Evolutionary conservation across 2,888 invertebrate genomes (phyloP).

Genomic region (Orthonevra nobilis): DNA sequence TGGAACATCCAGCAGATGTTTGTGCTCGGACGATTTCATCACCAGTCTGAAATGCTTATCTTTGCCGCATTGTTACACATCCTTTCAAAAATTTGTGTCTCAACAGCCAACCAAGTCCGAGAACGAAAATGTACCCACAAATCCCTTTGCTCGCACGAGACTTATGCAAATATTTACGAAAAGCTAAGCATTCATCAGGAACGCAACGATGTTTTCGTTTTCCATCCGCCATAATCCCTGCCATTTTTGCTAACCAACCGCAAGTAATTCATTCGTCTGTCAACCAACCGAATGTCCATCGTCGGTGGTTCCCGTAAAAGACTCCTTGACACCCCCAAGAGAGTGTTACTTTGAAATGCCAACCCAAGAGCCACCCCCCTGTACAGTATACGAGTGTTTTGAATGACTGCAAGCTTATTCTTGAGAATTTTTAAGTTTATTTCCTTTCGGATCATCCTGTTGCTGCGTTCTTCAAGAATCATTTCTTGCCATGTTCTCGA

Average conservation of each 20-base stretch:
- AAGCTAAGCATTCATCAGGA: slow-evolving; percentile 58
- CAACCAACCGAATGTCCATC: slow-evolving; percentile 17
- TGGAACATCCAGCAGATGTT: too few relatives aligned
- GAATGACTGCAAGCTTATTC: slow-evolving; percentile 5
- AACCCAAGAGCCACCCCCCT: slow-evolving; percentile 23
- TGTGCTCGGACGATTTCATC: too few relatives aligned
- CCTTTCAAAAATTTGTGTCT: neutral
- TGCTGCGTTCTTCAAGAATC: neutral
- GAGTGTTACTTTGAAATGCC: neutral
- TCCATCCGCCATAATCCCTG: slow-evolving; percentile 34
- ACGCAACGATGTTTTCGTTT: slow-evolving; percentile 42
- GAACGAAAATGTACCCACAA: neutral
- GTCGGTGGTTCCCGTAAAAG: slow-evolving; percentile 14
- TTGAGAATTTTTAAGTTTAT: slow-evolving; percentile 6
- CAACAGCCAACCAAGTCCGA: neutral
- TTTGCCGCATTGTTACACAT: slow-evolving; percentile 10
- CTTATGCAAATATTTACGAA: slow-evolving; percentile 55
- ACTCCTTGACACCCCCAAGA: neutral
- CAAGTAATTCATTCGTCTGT: slow-evolving; percentile 41
- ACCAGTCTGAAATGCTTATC: neutral
- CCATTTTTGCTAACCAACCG: slow-evolving; percentile 41
- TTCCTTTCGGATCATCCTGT: neutral
- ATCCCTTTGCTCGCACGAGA: slow-evolving; percentile 47
- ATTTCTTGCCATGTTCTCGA: neutral
- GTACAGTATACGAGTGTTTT: neutral